Evolutionary conservation across 2,888 invertebrate genomes (phyloP), one percentile per base, ranked within the genome.

Genomic region (Bombylius major): DNA sequence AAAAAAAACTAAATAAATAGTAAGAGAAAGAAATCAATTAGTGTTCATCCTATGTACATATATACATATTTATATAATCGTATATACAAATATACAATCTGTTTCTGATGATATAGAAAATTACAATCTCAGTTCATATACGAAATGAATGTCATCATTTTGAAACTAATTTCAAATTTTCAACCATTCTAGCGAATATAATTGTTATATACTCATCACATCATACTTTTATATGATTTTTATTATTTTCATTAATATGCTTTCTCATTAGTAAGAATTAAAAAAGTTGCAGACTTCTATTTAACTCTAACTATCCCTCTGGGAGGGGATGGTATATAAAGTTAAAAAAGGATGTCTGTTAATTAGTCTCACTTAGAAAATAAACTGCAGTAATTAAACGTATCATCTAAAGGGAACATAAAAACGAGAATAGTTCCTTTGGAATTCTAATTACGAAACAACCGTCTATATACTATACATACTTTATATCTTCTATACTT

Each of bases 341-440:
- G 23, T 23, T 23, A 23, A 23, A 23, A 23, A 42, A 42, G 68
- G 69, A 68, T 64, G 66, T 63, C 69, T 67, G 69, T 69, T 70
- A 71, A 70, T 71, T 70, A 70, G 70, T 71, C 69, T 69, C 70
- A 70, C 71, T 71, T 70, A 70, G 70, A 70, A 70, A 70, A 70
- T 70, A 71, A 70, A 70, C 70, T 69, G 70, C 69, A 70, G 71
- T 69, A 71, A 71, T 70, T 71, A 70, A 70, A 69, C 64, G 65
- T 62, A 62, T 62, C 63, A 62, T 65, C 64, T 57, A 47, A 57
- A 56, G 56, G 57, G 59, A 57, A 57, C 57, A 57, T 57, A 56
- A 56, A 59, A 59, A 59, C 57, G 51, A 52, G 59, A 56, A 59
- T 54, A 44, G 56, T 66, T 68, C 69, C 67, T 66, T 67, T 69